A percentile compares a stretch with the other conserved stretches of the same genome.
These are phyloP conservation scores for Pammene fasciana DNA, from an alignment of 2,888 invertebrate species.

Conservation along the genomic window DNA sequence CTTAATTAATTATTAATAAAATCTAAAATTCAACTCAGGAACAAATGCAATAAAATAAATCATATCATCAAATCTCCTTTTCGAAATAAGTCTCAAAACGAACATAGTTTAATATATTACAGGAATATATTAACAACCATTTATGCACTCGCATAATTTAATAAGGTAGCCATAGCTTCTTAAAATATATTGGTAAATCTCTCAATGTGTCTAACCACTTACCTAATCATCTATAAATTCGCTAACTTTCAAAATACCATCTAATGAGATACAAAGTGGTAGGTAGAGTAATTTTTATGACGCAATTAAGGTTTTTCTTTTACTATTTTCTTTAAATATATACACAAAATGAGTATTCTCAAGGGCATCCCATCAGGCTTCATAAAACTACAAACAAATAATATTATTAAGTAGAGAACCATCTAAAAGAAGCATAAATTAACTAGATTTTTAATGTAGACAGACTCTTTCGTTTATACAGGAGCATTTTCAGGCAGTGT, in stretches of 20 bases:
- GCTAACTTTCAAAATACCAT: slow-evolving; percentile 80
- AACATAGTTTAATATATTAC: slow-evolving; percentile 77
- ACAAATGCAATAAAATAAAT: slow-evolving; percentile 83
- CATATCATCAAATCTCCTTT: slow-evolving; percentile 71
- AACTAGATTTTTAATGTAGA: slow-evolving; percentile 41
- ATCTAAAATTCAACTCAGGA: slow-evolving; percentile 83
- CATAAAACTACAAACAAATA: slow-evolving; percentile 52
- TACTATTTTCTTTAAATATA: slow-evolving; percentile 66
- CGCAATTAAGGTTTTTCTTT: slow-evolving; percentile 63
- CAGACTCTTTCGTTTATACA: slow-evolving; percentile 47
- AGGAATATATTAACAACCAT: slow-evolving; percentile 80
- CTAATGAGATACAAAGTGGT: slow-evolving; percentile 82
- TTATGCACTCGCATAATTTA: slow-evolving; percentile 72
- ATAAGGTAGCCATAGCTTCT: slow-evolving; percentile 78
- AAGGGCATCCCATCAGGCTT: slow-evolving; percentile 57
- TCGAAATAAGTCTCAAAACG: slow-evolving; percentile 72
- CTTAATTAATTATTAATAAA: slow-evolving; percentile 72
- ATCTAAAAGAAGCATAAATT: slow-evolving; percentile 37
- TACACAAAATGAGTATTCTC: slow-evolving; percentile 81
- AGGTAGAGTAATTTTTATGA: slow-evolving; percentile 72
- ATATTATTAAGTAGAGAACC: slow-evolving; percentile 44
- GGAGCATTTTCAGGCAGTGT: slow-evolving; percentile 64
- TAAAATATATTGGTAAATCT: slow-evolving; percentile 81
- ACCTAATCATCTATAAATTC: slow-evolving; percentile 77
- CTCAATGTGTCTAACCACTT: slow-evolving; percentile 74